Conservation (phyloP, 2,888 invertebrate species). For the Orthosia cruda region DNA sequence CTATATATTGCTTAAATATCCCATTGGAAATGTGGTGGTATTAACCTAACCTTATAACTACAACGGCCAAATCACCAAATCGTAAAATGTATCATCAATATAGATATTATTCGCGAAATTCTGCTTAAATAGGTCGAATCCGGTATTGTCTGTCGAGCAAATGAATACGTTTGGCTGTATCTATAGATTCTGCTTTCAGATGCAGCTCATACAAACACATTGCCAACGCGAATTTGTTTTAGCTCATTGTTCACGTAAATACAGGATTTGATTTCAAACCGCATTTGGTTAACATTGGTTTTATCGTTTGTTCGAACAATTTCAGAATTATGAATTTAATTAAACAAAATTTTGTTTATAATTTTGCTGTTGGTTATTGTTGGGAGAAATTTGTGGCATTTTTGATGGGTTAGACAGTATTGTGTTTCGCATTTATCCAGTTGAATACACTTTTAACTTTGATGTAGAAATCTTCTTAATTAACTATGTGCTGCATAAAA, state of each 20-base stretch:
- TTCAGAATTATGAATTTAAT: constrained; percentile 52
- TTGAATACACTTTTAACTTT: not conserved
- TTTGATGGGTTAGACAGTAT: not conserved
- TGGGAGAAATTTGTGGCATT: not conserved
- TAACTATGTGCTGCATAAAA: too few species aligned
- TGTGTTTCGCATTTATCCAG: not conserved
- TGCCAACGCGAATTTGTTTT: constrained; percentile 68
- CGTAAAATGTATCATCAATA: not conserved
- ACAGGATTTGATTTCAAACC: constrained; percentile 62
- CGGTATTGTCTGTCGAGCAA: constrained; percentile 67
- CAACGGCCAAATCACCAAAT: not conserved
- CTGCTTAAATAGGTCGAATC: constrained; percentile 44
- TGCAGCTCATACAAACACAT: constrained; percentile 66
- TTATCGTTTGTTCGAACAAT: constrained; percentile 48
- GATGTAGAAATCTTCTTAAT: not conserved
- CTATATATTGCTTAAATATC: too few species aligned
- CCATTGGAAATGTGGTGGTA: not conserved
- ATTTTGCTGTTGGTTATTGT: constrained; percentile 19
- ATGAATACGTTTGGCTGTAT: constrained; percentile 63
- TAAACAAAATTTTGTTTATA: constrained; percentile 20
- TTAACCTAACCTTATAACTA: not conserved
- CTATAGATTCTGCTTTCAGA: constrained; percentile 65
- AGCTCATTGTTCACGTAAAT: constrained; percentile 64
- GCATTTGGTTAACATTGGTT: constrained; percentile 48
- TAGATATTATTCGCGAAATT: constrained; percentile 12